Evolutionary conservation across 2,113 vertebrate genomes (phyloP).

Genomic region (Prochilodus magdalenae): DNA sequence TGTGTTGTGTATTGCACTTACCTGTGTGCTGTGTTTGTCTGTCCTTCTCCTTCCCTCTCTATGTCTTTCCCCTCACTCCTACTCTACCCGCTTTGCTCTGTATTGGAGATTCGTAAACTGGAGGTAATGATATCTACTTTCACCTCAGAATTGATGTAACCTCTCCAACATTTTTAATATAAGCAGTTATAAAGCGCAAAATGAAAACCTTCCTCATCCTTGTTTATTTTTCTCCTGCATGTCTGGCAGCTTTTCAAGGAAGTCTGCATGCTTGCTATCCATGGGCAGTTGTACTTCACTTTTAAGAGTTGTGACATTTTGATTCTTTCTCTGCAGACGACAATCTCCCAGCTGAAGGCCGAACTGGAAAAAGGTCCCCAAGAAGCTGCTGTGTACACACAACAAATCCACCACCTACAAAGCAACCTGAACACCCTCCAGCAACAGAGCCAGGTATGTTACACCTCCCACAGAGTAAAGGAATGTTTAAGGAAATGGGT

Average conservation of each 20-base stretch:
- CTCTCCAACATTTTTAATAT: neutral
- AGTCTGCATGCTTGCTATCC: neutral
- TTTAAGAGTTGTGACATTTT: neutral
- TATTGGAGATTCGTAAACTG: slow-evolving; percentile 83
- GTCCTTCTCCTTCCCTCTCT: slow-evolving; percentile 62
- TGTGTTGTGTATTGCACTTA: slow-evolving; percentile 39
- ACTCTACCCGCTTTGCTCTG: slow-evolving; percentile 68
- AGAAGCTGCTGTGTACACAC: slow-evolving; percentile 91
- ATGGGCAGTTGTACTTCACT: neutral
- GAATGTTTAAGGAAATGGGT: too few species aligned
- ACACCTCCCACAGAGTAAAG: slow-evolving; percentile 1
- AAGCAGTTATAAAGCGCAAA: neutral
- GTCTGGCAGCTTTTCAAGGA: neutral
- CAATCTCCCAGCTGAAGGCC: slow-evolving; percentile 86
- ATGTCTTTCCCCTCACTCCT: slow-evolving; percentile 61
- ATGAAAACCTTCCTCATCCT: neutral
- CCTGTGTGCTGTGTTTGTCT: slow-evolving; percentile 42
- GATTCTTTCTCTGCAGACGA: slow-evolving; percentile 73
- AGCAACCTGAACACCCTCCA: slow-evolving; percentile 84
- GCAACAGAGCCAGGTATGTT: slow-evolving; percentile 87
- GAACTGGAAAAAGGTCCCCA: slow-evolving; percentile 95
- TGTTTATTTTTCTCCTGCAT: neutral
- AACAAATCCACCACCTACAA: slow-evolving; percentile 90
- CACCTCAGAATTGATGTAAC: slow-evolving; percentile 22
- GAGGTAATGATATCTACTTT: slow-evolving; percentile 78